Base-by-base conservation (phyloP, 2,888 invertebrate species). In the Apamea monoglypha region DNA sequence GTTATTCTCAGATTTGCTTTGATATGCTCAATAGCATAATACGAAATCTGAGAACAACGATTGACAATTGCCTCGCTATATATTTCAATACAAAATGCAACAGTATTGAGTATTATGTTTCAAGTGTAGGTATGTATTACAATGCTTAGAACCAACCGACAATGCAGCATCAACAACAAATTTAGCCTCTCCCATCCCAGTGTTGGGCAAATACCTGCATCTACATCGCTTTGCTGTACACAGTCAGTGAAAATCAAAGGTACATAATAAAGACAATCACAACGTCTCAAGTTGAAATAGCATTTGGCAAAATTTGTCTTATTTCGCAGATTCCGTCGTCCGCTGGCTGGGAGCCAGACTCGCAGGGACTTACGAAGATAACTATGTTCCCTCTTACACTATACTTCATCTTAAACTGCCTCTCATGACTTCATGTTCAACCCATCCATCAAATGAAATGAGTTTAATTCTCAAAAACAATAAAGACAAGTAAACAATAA, bases 261-360 rank as follows among this genome's bases (percentile, higher is more conserved):
- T 66, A 78, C 40, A 72, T 75, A 82, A 84, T 83, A 82, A 74
- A 71, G 53, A 80, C 76, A 77, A 80, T 81, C 81, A 76, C 74
- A 88, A 88, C 78, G 70, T 78, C 82, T 82, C 71, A 78, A 87
- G 78, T 87, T 87, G 82, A 81, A 83, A 87, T 84, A 86, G 83
- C 78, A 87, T 83, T 87, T 86, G 86, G 81, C 88, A 84, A 87
- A 90, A 89, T 91, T 91, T 91, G 90, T 91, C 89, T 88, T 88
- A 82, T 87, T 84, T 88, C 81, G 79, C 82, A 82, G 81, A 84
- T 84, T 78, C 83, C 76, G 81, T 82, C 82, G 82, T 76, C 77
- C 74, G 80, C 81, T 91, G 91, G 91, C 91, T 76, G 44, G 63
- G 44, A 78, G 87, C 91, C 91, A 91, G 90, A 25, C 78, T 80